A percentile compares a stretch with the other conserved stretches of the same genome.
These are phyloP conservation scores for Drosophila multiciliata DNA, from an alignment of 2,888 invertebrate genomes.

Conservation along the genomic window DNA sequence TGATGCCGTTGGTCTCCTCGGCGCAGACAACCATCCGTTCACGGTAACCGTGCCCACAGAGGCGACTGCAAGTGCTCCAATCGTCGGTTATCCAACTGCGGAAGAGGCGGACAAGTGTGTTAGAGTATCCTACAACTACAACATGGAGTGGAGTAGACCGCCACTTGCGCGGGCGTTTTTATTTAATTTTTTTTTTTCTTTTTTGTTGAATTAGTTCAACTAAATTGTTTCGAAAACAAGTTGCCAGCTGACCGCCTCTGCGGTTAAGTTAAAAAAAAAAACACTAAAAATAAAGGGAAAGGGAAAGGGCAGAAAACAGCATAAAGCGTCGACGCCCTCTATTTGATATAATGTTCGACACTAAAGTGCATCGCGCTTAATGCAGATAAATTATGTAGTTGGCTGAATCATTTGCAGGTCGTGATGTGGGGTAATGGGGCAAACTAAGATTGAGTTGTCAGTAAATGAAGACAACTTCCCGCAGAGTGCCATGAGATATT, in stretches of 20 bases:
- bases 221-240: conserved; percentile 61
- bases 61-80: conserved; percentile 94
- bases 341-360: conserved; percentile 46
- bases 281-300: neutral
- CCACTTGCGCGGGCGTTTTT: conserved; percentile 39
- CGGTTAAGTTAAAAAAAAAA: conserved; percentile 28
- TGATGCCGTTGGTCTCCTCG: conserved; percentile 92
- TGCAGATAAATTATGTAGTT: conserved; percentile 35
- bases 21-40: conserved; percentile 94
- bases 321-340: conserved; percentile 36
- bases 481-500: neutral
- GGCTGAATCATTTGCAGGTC: conserved; percentile 19
- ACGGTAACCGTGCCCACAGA: conserved; percentile 94
- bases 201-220: conserved; percentile 51
- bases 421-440: neutral
- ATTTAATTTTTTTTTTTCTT: neutral
- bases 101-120: conserved; percentile 60
- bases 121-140: conserved; percentile 30
- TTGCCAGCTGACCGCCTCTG: conserved; percentile 53
- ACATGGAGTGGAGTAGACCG: neutral
- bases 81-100: conserved; percentile 94
- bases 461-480: neutral
- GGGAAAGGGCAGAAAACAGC: neutral
- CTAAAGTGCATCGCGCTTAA: conserved; percentile 51
- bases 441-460: conserved; percentile 12